Base-by-base conservation (phyloP, 2,888 invertebrate genomes). In the Parnassius glacialis region DNA sequence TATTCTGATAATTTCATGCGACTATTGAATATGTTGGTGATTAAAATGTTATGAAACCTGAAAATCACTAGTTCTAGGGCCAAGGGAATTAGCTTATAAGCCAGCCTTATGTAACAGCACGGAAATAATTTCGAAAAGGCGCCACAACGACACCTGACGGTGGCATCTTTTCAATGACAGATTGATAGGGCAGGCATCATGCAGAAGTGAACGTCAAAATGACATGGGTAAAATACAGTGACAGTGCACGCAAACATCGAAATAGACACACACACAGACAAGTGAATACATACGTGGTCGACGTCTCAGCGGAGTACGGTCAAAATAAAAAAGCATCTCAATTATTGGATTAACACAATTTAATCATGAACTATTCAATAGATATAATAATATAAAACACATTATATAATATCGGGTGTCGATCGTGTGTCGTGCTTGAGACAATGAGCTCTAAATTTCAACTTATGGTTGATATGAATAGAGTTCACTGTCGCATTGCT, bases 271-370 rank as follows among this genome's bases (percentile, higher is more conserved):
- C 79, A 78, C 87, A 90, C 86, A 85, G 80, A 86, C 86, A 85
- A 88, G 84, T 87, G 85, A 80, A 89, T 91, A 91, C 91, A 88
- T 91, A 91, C 90, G 90, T 91, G 90, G 82, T 90, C 78, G 87
- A 85, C 87, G 89, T 86, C 90, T 90, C 90, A 86, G 88, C 87
- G 83, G 88, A 89, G 90, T 90, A 85, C 87, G 85, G 88, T 90
- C 86, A 88, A 90, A 89, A 89, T 88, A 88, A 90, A 89, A 91
- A 90, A 91, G 89, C 90, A 90, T 87, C 81, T 90, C 85, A 90
- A 79, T 91, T 89, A 90, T 90, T 90, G 82, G 87, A 90, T 79
- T 90, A 91, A 91, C 90, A 91, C 90, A 91, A 90, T 91, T 91
- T 91, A 90, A 91, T 91, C 88, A 91, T 87, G 89, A 87, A 87